Conservation (phyloP, 2,113 vertebrate genomes). For the Ammodytes marinus region DNA sequence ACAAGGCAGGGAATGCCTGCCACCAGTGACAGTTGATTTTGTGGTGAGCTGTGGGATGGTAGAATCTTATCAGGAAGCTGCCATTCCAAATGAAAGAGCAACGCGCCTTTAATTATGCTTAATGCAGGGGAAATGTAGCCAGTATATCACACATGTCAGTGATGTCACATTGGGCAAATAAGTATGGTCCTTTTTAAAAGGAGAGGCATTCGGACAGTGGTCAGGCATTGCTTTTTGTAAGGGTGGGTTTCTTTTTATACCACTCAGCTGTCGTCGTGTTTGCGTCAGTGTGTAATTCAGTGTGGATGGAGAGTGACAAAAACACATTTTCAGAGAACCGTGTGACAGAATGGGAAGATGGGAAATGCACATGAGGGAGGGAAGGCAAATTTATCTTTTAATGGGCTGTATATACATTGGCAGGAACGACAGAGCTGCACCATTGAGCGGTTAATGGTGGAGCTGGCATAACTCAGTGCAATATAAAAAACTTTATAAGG, state of each 20-base stretch:
- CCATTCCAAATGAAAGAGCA: constrained; percentile 35
- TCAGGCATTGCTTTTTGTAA: constrained; percentile 11
- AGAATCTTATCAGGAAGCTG: constrained; percentile 53
- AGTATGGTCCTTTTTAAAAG: constrained; percentile 15
- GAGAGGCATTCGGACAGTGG: background rate
- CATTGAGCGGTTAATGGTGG: constrained; percentile 35
- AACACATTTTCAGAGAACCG: constrained; percentile 23
- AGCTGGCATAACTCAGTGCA: constrained; percentile 4
- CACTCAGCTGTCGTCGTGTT: constrained; percentile 32
- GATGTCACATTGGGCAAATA: constrained; percentile 34
- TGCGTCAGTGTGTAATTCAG: constrained; percentile 15
- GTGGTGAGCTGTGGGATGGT: constrained; percentile 32
- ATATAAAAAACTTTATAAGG: constrained; percentile 5
- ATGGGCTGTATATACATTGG: constrained; percentile 11
- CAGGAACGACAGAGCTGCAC: constrained; percentile 8
- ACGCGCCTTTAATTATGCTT: constrained; percentile 60
- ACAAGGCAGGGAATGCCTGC: constrained; percentile 8
- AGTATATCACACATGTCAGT: constrained; percentile 41
- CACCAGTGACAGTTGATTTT: constrained; percentile 48
- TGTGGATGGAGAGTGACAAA: background rate
- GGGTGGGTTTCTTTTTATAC: constrained; percentile 32
- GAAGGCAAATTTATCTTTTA: constrained; percentile 36
- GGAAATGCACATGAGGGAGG: background rate
- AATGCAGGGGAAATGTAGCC: constrained; percentile 39
- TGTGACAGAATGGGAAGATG: background rate